Evolutionary conservation across 1,140 invertebrate species (phyloP).

Genomic region (Mamestra configurata): DNA sequence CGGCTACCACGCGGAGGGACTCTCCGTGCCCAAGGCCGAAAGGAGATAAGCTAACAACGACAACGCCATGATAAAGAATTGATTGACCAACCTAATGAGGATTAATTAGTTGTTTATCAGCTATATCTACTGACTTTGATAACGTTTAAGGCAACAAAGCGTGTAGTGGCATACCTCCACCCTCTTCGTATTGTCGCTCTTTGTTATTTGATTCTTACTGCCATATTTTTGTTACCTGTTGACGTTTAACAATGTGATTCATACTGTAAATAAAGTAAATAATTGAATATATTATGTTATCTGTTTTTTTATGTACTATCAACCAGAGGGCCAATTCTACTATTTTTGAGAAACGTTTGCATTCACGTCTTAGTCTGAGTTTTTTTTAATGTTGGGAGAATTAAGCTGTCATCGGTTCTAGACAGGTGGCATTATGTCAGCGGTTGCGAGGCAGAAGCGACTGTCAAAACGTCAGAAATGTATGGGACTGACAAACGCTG

Average conservation of each 20-base stretch:
- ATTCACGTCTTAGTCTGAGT: too few species aligned
- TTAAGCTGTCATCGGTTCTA: too few species aligned
- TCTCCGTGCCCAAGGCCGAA: conserved; percentile 64
- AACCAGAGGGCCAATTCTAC: too few species aligned
- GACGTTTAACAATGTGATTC: conserved; percentile 62
- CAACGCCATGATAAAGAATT: background rate
- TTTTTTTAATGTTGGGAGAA: too few species aligned
- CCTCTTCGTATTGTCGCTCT: conserved; percentile 50
- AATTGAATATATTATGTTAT: background rate
- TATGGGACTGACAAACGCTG: too few species aligned
- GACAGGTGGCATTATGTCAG: too few species aligned
- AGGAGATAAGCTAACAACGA: conserved; percentile 60
- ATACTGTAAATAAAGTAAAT: conserved; percentile 53
- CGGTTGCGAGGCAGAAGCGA: too few species aligned
- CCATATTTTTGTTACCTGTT: conserved; percentile 80
- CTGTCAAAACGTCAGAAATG: too few species aligned
- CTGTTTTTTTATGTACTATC: too few species aligned
- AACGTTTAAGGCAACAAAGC: conserved; percentile 1
- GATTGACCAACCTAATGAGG: too few species aligned
- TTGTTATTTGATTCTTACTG: conserved; percentile 72
- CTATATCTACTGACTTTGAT: background rate
- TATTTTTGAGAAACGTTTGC: too few species aligned
- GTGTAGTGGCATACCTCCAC: conserved; percentile 46
- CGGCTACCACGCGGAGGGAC: conserved; percentile 81
- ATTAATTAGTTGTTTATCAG: background rate